Evolutionary conservation across 2,113 vertebrate genomes (phyloP).

Genomic region (Bufo gargarizans): DNA sequence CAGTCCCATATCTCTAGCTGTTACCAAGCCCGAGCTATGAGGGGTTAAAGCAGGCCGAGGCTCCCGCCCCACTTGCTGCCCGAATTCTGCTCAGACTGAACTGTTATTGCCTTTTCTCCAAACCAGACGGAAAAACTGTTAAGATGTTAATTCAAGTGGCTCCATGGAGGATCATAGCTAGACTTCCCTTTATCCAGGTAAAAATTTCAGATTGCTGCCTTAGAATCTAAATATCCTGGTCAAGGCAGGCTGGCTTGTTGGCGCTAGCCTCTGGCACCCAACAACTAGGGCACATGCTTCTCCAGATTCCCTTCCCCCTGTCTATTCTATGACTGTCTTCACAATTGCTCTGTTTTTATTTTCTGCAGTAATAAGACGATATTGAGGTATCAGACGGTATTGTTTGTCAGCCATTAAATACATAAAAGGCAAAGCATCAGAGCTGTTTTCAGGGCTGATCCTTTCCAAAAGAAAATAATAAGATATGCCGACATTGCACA

Average conservation of each 20-base stretch:
- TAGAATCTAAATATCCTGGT: background rate
- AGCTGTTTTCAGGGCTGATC: background rate
- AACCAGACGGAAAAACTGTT: no score
- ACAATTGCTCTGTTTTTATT: background rate
- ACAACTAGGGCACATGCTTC: background rate
- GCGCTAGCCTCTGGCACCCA: background rate
- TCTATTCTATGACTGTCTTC: background rate
- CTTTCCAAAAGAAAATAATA: background rate
- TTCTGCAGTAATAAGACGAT: background rate
- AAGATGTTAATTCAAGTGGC: no score
- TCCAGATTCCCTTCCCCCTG: background rate
- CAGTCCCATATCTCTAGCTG: no score
- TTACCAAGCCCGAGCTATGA: no score
- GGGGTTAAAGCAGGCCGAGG: no score
- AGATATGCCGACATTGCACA: background rate
- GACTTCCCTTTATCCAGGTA: no score
- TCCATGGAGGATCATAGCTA: no score
- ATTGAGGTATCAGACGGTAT: background rate
- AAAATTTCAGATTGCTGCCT: no score
- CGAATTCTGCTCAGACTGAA: no score
- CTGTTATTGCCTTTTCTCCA: no score
- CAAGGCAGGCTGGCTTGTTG: background rate
- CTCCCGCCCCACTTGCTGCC: no score
- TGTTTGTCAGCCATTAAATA: background rate
- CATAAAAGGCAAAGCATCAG: background rate